Percentiles rank a stretch among this genome's conserved stretches.
These are phyloP conservation scores for Pantherophis vulpinus DNA, from an alignment of 2,797 vertebrate species.

Conservation along the genomic window DNA sequence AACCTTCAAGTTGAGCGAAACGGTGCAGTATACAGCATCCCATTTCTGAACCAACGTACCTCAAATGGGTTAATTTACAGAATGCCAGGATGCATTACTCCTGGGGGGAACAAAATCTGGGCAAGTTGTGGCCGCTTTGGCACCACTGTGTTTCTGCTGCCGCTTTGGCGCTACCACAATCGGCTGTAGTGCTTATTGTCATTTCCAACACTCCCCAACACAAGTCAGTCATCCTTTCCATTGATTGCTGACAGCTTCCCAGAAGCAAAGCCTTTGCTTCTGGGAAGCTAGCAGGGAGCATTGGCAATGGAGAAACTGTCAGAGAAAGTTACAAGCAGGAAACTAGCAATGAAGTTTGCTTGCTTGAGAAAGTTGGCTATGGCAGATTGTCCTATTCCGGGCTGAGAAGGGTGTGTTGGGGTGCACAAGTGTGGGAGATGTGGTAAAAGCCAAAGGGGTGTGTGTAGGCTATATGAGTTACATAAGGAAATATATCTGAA, in stretches of 20 bases:
- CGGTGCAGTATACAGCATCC: background rate
- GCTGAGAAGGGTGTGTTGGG: background rate
- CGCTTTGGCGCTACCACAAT: background rate
- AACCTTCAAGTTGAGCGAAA: background rate
- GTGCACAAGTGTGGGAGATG: background rate
- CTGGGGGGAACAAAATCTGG: background rate
- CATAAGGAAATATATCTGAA: background rate
- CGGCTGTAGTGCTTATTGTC: background rate
- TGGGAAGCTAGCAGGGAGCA: background rate
- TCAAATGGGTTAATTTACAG: background rate
- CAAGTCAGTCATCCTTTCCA: background rate
- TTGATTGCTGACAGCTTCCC: too few species aligned
- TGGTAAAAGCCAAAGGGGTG: background rate
- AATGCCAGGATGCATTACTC: background rate
- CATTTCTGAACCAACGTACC: background rate
- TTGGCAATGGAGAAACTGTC: background rate
- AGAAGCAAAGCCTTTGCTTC: background rate
- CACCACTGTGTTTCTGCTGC: background rate
- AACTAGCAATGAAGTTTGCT: background rate
- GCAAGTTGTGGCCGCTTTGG: too few species aligned
- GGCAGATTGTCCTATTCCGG: background rate
- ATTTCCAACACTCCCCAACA: background rate
- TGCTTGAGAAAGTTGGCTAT: background rate
- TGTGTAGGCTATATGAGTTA: background rate
- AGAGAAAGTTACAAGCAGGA: background rate